Base-by-base conservation (phyloP, 1,140 invertebrate species). In the Medauroidea extradentata region DNA sequence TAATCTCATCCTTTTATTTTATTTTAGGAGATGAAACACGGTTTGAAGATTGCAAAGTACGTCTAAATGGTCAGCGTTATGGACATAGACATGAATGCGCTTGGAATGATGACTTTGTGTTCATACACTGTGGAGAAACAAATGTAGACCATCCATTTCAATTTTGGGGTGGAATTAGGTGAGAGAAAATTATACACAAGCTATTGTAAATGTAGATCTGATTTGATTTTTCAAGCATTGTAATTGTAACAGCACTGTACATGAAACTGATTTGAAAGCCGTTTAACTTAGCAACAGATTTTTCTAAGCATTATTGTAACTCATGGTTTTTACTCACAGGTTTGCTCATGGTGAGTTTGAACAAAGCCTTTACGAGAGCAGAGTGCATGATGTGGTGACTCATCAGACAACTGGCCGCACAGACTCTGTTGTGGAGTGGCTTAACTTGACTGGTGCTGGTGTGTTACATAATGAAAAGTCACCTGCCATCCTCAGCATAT, bases 391-490 rank as follows among this genome's bases (percentile, higher is more conserved):
- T 65, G 81, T 86, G 24, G 81, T 86, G 7, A 91, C 88, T 0
- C 89, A 92, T 67, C 83, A 85, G 59, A 85, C 84, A 0, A 67
- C 84, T 27, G 80, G 75, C 18, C 78, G 78, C 63, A 76, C 81
- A 34, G 89, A 92, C 68, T 96, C 93, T 16, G 74, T 84, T 0
- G 63, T 99, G 50, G 84, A 90, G 68, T 89, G 86, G 69, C 85
- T 98, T 0, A 86, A 93, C 62, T 92, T 99, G 43, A 83, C 86
- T 29, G 94, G 95, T n/a, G 98, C 96, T 48, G 98, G 96, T 16
- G 89, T 98, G 53, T 77, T 98, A 9, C 98, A 99, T 69, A 94
- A 93, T 69, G 93, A 98, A 77, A 96, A 93, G 75, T 89, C 88
- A 2, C 89, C 95, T 0, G 94, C 96, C 2, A 78, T 99, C 42